A percentile compares a stretch with the other conserved stretches of the same genome.
phyloP scores from a whole-genome alignment of 2,888 invertebrate species.

The Microdon myrmicae region DNA sequence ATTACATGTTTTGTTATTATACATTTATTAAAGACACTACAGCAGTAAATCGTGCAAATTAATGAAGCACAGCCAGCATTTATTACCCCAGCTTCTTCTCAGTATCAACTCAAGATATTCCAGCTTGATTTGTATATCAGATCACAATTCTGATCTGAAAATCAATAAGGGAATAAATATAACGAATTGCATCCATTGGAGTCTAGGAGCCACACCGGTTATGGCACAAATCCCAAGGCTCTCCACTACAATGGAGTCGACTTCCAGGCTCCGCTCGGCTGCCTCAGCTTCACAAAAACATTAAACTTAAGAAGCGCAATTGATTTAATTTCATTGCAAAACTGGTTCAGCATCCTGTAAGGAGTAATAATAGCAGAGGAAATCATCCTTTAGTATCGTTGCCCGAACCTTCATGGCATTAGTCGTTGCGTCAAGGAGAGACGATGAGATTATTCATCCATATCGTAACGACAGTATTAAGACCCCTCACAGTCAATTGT shows the following conservation, averaged over 20 bases:
- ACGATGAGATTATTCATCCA: conserved; percentile 23
- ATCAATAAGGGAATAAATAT: not conserved
- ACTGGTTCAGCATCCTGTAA: conserved; percentile 40
- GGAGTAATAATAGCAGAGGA: conserved; percentile 29
- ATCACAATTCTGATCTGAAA: not conserved
- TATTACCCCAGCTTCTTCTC: no score
- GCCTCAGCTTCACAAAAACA: no score
- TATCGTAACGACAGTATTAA: conserved; percentile 42
- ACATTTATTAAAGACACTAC: no score
- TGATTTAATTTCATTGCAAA: conserved; percentile 37
- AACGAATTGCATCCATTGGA: conserved; percentile 12
- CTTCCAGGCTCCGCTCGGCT: no score
- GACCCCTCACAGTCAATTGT: conserved; percentile 42
- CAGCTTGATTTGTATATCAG: conserved; percentile 23
- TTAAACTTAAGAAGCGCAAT: conserved; percentile 23
- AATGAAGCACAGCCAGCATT: no score
- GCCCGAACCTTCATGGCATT: not conserved
- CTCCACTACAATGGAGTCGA: not conserved
- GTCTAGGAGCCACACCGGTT: not conserved
- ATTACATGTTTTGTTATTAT: no score
- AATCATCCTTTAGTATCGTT: conserved; percentile 34
- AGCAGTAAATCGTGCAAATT: no score
- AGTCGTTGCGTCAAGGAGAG: not conserved
- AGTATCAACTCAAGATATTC: conserved; percentile 12
- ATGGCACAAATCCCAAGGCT: not conserved